A percentile compares a stretch with the other conserved stretches of the same genome.
These are phyloP conservation scores for Andrena flavipes DNA, from an alignment of 2,888 invertebrate species.

Conservation along the genomic window DNA sequence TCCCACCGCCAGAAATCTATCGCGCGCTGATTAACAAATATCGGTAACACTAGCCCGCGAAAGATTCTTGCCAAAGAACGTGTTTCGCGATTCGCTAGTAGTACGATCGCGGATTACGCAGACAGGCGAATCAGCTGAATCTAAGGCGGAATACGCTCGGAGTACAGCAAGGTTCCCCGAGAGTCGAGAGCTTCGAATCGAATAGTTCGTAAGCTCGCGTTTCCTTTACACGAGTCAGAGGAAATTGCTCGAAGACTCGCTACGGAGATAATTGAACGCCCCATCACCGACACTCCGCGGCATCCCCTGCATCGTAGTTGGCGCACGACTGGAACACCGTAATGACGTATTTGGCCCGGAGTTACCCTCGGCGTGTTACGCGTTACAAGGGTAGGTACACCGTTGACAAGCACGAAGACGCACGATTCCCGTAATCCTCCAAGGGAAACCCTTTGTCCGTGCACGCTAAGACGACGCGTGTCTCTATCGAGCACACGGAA, in stretches of 20 bases:
- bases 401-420: conserved; percentile 44
- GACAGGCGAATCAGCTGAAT: no score
- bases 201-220: background rate
- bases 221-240: conserved; percentile 1
- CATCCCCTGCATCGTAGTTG: background rate
- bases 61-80: no score
- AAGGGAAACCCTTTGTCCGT: conserved; percentile 55
- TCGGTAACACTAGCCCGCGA: no score
- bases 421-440: conserved; percentile 47
- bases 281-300: conserved; percentile 10
- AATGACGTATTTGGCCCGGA: conserved; percentile 35
- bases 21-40: no score
- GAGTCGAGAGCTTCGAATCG: background rate
- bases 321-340: background rate
- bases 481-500: conserved; percentile 51
- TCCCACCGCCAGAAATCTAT: no score
- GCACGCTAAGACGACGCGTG: conserved; percentile 40
- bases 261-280: conserved; percentile 5
- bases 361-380: conserved; percentile 21
- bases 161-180: background rate
- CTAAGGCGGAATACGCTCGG: background rate
- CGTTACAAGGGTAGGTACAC: background rate
- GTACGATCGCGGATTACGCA: no score
- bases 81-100: no score
- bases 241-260: background rate